phyloP scores from a whole-genome alignment of 2,797 vertebrate species.

The Pelodytes ibericus region DNA sequence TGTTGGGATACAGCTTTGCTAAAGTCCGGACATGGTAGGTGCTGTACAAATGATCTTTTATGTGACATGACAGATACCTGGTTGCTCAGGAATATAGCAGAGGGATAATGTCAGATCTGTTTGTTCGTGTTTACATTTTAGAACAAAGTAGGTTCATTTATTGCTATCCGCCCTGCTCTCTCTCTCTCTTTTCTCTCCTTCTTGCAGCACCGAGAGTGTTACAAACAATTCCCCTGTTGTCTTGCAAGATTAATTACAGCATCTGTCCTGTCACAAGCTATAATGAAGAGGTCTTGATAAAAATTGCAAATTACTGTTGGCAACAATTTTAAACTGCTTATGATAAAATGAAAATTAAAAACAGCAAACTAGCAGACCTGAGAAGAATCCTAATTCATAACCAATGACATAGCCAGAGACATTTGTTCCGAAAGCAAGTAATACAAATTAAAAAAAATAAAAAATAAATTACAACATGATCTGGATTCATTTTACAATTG shows the following conservation, averaged over 20 bases:
- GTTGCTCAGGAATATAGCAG: constrained; percentile 45
- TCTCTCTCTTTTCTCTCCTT: constrained; percentile 37
- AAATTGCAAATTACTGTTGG: constrained; percentile 97
- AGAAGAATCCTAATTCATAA: constrained; percentile 89
- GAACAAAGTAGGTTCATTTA: constrained; percentile 53
- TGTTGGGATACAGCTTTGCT: constrained; percentile 7
- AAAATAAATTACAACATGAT: constrained; percentile 57
- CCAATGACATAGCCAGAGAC: constrained; percentile 69
- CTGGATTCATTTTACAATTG: constrained; percentile 79
- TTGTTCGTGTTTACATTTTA: constrained; percentile 55
- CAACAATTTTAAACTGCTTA: constrained; percentile 98
- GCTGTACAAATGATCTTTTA: constrained; percentile 50
- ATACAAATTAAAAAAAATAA: constrained; percentile 61
- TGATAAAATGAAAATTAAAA: constrained; percentile 99
- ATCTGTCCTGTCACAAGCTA: constrained; percentile 97
- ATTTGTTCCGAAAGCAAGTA: constrained; percentile 71
- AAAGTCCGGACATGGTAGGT: constrained; percentile 20
- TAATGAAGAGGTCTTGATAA: constrained; percentile 96
- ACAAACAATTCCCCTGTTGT: constrained; percentile 87
- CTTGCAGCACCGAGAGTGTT: constrained; percentile 67
- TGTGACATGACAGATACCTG: constrained; percentile 56
- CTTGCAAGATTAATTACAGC: constrained; percentile 97
- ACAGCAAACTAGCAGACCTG: constrained; percentile 88
- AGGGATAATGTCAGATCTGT: constrained; percentile 54
- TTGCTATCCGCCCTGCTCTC: constrained; percentile 42